Evolutionary conservation across 2,888 invertebrate genomes (phyloP).

Genomic region (Agrochola lychnidis): DNA sequence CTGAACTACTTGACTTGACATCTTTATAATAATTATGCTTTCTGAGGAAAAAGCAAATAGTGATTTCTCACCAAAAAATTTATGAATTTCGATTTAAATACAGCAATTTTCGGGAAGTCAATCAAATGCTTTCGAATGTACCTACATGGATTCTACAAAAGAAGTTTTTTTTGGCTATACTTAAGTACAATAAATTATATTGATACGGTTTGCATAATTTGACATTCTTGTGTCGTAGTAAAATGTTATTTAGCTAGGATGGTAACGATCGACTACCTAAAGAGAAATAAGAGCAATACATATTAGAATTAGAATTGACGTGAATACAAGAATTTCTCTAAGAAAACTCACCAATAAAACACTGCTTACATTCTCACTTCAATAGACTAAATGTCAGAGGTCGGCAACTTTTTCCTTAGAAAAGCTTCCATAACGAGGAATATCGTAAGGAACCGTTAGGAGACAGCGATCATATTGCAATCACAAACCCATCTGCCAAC

Average conservation of each 20-base stretch:
- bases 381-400: constrained; percentile 24
- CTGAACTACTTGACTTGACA: no score
- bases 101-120: background rate
- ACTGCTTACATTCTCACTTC: background rate
- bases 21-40: no score
- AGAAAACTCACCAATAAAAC: constrained; percentile 1
- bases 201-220: background rate
- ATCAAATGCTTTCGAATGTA: background rate
- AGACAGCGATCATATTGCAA: constrained; percentile 48
- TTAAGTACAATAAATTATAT: no score
- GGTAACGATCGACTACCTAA: no score
- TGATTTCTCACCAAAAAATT: background rate
- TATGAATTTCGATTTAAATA: background rate
- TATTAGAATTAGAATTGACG: no score
- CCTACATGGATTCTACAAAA: no score
- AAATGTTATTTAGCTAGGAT: background rate
- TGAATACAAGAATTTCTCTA: background rate
- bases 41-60: no score
- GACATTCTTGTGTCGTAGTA: background rate
- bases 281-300: no score
- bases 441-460: constrained; percentile 1
- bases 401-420: constrained; percentile 14
- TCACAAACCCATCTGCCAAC: constrained; percentile 57
- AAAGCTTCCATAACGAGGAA: constrained; percentile 12
- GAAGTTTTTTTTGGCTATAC: no score